These are phyloP conservation scores for Palloptera scutellata DNA, from an alignment of 2,888 invertebrate species.

Conservation along the genomic window DNA sequence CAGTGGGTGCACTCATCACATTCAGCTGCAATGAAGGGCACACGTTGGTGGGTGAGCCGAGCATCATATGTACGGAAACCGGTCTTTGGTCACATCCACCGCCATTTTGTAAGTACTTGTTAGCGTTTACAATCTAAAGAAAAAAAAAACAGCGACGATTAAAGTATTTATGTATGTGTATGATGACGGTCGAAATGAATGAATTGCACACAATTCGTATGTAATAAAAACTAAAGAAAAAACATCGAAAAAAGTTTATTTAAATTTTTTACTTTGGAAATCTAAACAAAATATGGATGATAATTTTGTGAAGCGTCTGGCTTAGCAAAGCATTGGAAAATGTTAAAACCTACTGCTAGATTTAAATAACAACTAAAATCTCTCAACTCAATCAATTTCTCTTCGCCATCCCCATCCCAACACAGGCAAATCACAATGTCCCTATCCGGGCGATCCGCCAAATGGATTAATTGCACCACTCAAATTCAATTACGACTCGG, in stretches of 20 bases:
- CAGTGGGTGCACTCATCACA: constrained; percentile 82
- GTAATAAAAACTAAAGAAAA: not conserved
- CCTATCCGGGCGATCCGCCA: constrained; percentile 76
- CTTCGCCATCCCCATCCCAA: not conserved
- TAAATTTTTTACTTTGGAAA: not conserved
- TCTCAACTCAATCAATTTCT: constrained; percentile 7
- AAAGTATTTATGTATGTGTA: constrained; percentile 15
- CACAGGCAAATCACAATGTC: constrained; percentile 76
- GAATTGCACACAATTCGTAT: constrained; percentile 11
- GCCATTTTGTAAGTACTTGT: constrained; percentile 74
- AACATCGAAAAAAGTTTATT: not conserved
- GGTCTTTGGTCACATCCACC: constrained; percentile 89
- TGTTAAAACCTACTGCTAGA: not conserved
- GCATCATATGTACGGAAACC: constrained; percentile 85
- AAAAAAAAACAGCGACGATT: constrained; percentile 9
- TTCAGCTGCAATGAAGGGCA: constrained; percentile 78
- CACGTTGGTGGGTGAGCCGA: constrained; percentile 73
- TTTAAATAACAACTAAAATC: constrained; percentile 15
- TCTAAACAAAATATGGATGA: not conserved
- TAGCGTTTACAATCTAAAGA: not conserved
- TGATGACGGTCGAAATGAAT: constrained; percentile 6
- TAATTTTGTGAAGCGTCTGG: too few species aligned
- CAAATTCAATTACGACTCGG: constrained; percentile 78
- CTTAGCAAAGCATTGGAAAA: constrained; percentile 14
- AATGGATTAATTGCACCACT: constrained; percentile 75